Evolutionary conservation across 2,113 vertebrate genomes (phyloP), one percentile per base, ranked within the genome.

Genomic region (Ovis canadensis): DNA sequence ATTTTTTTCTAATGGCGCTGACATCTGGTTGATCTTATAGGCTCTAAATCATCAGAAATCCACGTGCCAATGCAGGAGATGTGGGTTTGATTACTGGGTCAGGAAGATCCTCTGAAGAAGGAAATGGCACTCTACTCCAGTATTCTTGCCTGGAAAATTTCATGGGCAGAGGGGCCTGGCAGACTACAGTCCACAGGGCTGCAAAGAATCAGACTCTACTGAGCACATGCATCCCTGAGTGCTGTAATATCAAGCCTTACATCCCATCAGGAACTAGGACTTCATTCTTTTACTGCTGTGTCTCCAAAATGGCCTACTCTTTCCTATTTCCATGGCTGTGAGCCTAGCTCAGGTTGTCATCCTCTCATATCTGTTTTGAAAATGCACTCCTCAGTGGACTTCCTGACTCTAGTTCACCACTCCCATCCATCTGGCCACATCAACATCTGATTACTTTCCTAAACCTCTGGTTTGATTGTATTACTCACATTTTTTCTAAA

Each of bases 271-370:
- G 36, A 94, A 33, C 15, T 48, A 62, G 57, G 45, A 90, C 15
- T 33, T 81, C 59, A 19, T 60, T 84, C 13, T 91, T 97, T 81
- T 11, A 80, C 36, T 90, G 57, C 14, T 17, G 11, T 77, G n/a
- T 90, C 67, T 94, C 82, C 54, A 88, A 94, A 95, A 29, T 67
- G 57, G 54, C 71, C 45, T 16, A 23, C 12, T 27, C 13, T 82
- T 96, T 89, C 59, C 59, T 60, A 59, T 60, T 78, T 88, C 71
- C 23, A 50, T 10, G 25, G 16, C 57, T 62, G 19, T 80, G 7
- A 74, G 3, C 36, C 29, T 67, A 27, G 17, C 43, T 80, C 52
- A 55, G 5, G 43, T 36, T 3, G 12, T 83, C n/a, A 43, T 45
- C 67, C 36, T 50, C 54, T 95, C 45, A 40, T 6, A 93, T 45